Evolutionary conservation across 2,888 invertebrate species (phyloP), one percentile per base, ranked within the genome.

Genomic region (Pollenia labialis): DNA sequence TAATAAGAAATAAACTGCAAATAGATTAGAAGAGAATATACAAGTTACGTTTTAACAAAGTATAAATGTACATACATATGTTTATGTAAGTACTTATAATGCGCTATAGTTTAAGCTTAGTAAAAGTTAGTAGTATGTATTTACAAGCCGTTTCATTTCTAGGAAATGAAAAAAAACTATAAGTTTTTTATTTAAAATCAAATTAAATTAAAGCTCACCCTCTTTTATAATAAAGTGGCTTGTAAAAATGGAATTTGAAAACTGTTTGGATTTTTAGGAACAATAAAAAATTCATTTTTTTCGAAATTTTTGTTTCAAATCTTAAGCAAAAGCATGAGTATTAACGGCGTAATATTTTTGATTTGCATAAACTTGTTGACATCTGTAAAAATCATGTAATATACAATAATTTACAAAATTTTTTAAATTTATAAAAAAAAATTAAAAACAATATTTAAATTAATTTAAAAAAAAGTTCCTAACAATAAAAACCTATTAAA

Each of bases 271-370:
- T 62, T 68, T 74, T 74, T 50, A 23, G 42, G 14, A 72, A 50
- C 42, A 42, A 40, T 75, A 32, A 71, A 56, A 56, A 79, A 48
- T 52, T 66, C 50, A 48, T 64, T 56, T 58, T 50, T 32, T 58
- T 56, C 12, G 10, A 23, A 56, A 11, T 23, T 11, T 60, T 60
- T n/a, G n/a, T 40, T 85, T 69, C 46, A 64, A 56, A 77, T 77
- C 58, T 52, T 85, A 88, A 81, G 88, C 79, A 85, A 87, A 91
- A 88, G 91, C 90, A 90, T 92, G 91, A 75, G 90, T 90, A 89
- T 91, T 92, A 89, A 92, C 92, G 88, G 92, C 91, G 90, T 91
- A 92, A 90, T 92, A 92, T 90, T 92, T 92, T 90, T 91, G 92
- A 89, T 90, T 91, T 88, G 90, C 91, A 91, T 92, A 91, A 90